Conservation (phyloP, 1,140 invertebrate genomes). For the Procambarus virginalis region DNA sequence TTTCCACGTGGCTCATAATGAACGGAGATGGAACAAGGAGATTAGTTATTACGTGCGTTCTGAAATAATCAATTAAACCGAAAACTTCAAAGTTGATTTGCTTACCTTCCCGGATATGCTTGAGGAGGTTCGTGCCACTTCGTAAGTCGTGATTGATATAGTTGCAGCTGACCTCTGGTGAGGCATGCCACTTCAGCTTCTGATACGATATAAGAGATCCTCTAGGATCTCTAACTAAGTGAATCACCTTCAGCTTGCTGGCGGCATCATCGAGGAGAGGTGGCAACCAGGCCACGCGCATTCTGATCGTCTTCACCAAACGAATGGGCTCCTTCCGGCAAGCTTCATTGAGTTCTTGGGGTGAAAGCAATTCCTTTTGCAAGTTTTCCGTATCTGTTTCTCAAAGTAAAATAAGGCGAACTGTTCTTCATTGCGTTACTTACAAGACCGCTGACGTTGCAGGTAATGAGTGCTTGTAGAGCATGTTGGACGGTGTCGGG, state of each 20-base stretch:
- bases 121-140: not conserved
- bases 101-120: not conserved
- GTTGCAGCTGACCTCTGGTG: not conserved
- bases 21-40: no score
- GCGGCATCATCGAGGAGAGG: not conserved
- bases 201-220: conserved; percentile 1
- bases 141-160: not conserved
- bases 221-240: conserved; percentile 40
- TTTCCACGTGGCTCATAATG: no score
- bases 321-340: conserved; percentile 12
- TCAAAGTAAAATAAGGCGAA: not conserved
- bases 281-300: not conserved
- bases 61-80: no score
- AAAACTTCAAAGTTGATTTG: no score
- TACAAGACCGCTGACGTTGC: not conserved
- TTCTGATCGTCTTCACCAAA: conserved; percentile 39
- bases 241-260: conserved; percentile 11
- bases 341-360: not conserved
- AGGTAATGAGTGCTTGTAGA: not conserved
- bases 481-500: not conserved
- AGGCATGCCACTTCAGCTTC: not conserved
- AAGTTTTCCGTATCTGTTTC: not conserved
- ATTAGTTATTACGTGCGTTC: no score
- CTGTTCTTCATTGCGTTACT: not conserved
- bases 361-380: not conserved